phyloP scores from a whole-genome alignment of 2,888 invertebrate species.

The Mechanitis mazaeus region DNA sequence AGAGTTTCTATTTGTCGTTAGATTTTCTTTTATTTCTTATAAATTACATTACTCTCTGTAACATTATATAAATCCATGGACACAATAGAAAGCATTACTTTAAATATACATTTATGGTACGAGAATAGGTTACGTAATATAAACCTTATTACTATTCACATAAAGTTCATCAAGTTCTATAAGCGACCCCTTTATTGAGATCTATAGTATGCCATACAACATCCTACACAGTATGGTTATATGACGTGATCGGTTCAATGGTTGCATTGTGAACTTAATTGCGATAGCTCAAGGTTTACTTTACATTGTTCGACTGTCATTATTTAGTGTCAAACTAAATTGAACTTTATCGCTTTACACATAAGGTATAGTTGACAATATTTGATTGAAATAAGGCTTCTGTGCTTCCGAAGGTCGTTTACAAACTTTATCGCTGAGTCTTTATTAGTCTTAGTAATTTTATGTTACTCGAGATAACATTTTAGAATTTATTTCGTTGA shows the following conservation, averaged over 20 bases:
- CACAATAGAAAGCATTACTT: constrained; percentile 60
- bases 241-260: constrained; percentile 51
- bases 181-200: constrained; percentile 2
- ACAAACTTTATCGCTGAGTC: not conserved
- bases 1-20: too few relatives aligned
- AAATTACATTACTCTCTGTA: constrained; percentile 15
- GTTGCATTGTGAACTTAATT: constrained; percentile 59
- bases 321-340: constrained; percentile 37
- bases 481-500: too few relatives aligned
- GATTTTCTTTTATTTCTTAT: constrained; percentile 3
- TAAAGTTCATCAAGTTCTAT: constrained; percentile 4
- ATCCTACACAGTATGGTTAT: constrained; percentile 38
- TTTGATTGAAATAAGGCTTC: constrained; percentile 6
- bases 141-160: constrained; percentile 4
- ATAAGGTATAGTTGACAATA: constrained; percentile 4
- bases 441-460: not conserved
- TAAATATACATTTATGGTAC: constrained; percentile 53
- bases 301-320: constrained; percentile 36
- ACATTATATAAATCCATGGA: constrained; percentile 43
- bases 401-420: constrained; percentile 2
- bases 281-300: constrained; percentile 51
- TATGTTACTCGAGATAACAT: too few relatives aligned
- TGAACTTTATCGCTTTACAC: constrained; percentile 37
- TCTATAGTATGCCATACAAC: constrained; percentile 36
- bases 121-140: constrained; percentile 30